phyloP scores from a whole-genome alignment of 1,140 invertebrate species.

The Apis florea region DNA sequence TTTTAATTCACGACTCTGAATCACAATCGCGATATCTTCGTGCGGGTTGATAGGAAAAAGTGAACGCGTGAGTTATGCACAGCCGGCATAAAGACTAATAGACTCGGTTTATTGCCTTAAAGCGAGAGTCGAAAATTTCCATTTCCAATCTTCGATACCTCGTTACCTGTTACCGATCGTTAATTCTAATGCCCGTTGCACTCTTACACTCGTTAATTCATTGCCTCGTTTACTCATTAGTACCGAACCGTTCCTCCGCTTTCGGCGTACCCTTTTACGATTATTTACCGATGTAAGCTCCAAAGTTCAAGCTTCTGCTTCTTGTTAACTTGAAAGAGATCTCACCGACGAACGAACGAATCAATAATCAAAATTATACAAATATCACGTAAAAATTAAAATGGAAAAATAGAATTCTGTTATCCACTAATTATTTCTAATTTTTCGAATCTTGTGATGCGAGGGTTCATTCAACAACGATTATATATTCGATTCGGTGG shows the following conservation, averaged over 20 bases:
- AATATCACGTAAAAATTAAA: too few relatives aligned
- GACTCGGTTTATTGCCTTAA: slow-evolving; percentile 5
- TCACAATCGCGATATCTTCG: slow-evolving; percentile 36
- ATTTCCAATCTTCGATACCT: slow-evolving; percentile 44
- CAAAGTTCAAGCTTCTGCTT: too few relatives aligned
- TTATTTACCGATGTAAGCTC: background rate
- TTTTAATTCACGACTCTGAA: slow-evolving; percentile 44
- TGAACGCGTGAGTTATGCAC: slow-evolving; percentile 27
- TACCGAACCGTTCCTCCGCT: background rate
- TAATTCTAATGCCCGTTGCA: slow-evolving; percentile 24
- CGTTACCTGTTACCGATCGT: slow-evolving; percentile 21
- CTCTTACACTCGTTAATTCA: slow-evolving; percentile 21
- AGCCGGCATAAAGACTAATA: slow-evolving; percentile 1
- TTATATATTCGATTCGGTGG: too few relatives aligned
- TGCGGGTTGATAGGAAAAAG: slow-evolving; percentile 22
- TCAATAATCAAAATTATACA: too few relatives aligned
- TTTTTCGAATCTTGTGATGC: too few relatives aligned
- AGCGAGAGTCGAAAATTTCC: slow-evolving; percentile 29
- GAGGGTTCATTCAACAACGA: too few relatives aligned
- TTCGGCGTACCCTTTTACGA: background rate
- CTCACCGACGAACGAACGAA: too few relatives aligned
- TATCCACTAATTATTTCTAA: too few relatives aligned
- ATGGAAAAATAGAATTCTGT: too few relatives aligned
- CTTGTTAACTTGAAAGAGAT: too few relatives aligned
- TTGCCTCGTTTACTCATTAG: slow-evolving; percentile 20